Percentiles rank a stretch among this genome's conserved stretches.
These are phyloP conservation scores for Bombus turneri DNA, from an alignment of 1,140 invertebrate species.

Conservation along the genomic window DNA sequence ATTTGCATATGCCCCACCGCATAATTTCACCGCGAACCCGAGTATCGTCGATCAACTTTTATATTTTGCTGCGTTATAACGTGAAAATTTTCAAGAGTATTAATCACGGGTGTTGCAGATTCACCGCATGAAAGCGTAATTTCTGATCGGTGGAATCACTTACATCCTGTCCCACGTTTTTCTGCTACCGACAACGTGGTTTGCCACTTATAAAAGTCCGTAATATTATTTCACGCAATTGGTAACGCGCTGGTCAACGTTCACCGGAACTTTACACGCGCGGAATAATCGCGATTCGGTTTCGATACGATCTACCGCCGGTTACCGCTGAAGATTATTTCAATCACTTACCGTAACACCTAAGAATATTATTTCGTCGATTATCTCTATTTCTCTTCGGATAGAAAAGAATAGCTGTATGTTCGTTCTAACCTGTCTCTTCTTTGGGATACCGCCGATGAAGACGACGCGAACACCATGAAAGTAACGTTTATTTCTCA, in stretches of 20 bases:
- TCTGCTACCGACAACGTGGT: slow-evolving; percentile 11
- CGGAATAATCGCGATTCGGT: background rate
- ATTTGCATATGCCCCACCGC: slow-evolving; percentile 37
- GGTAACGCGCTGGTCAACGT: background rate
- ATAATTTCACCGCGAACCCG: slow-evolving; percentile 27
- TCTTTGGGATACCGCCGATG: too few species aligned
- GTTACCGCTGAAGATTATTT: background rate
- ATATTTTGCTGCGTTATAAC: slow-evolving; percentile 16
- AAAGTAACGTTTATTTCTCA: background rate
- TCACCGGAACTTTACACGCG: background rate
- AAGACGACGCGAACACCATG: background rate
- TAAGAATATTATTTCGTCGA: background rate
- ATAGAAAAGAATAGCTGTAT: accelerated
- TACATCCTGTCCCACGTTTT: slow-evolving; percentile 59
- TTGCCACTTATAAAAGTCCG: background rate
- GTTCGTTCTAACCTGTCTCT: background rate
- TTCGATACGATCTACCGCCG: background rate
- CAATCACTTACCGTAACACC: slow-evolving; percentile 4
- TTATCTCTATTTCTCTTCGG: background rate
- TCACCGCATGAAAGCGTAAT: slow-evolving; percentile 58
- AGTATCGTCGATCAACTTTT: slow-evolving; percentile 42
- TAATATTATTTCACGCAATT: slow-evolving; percentile 35
- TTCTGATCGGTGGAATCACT: slow-evolving; percentile 63
- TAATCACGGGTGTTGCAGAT: slow-evolving; percentile 36
- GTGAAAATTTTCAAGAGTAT: slow-evolving; percentile 27